Conservation (phyloP, 2,113 vertebrate genomes). For the Amphiprion percula region DNA sequence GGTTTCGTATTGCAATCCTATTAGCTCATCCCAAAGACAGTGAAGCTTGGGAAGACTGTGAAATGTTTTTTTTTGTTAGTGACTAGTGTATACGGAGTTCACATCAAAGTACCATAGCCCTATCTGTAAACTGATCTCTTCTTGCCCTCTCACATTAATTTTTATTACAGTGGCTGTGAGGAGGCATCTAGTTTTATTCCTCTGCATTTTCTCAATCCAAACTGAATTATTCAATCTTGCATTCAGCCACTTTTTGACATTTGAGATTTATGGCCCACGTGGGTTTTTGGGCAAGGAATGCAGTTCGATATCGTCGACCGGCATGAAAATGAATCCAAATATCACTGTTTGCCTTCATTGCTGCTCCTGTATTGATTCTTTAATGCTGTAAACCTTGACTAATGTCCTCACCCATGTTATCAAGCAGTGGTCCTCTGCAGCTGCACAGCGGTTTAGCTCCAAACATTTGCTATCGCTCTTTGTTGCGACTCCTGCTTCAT, state of each 20-base stretch:
- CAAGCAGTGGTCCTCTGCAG: slow-evolving; percentile 53
- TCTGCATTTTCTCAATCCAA: slow-evolving; percentile 51
- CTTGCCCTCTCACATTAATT: slow-evolving; percentile 47
- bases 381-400: slow-evolving; percentile 79
- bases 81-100: slow-evolving; percentile 39
- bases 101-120: slow-evolving; percentile 40
- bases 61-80: slow-evolving; percentile 51
- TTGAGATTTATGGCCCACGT: slow-evolving; percentile 71
- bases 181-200: slow-evolving; percentile 22
- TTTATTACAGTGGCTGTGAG: slow-evolving; percentile 35
- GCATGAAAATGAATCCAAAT: slow-evolving; percentile 79
- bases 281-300: slow-evolving; percentile 56
- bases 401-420: slow-evolving; percentile 76
- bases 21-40: slow-evolving; percentile 58
- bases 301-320: slow-evolving; percentile 70
- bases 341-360: slow-evolving; percentile 72
- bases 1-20: slow-evolving; percentile 52
- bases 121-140: slow-evolving; percentile 43
- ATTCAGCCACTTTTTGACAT: slow-evolving; percentile 74
- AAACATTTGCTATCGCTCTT: slow-evolving; percentile 61
- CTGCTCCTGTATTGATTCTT: slow-evolving; percentile 76
- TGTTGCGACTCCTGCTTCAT: slow-evolving; percentile 61
- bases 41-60: slow-evolving; percentile 30
- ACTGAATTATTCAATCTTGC: slow-evolving; percentile 74
- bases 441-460: slow-evolving; percentile 50